A percentile compares a stretch with the other conserved stretches of the same genome.
Conservation (phyloP, 2,113 vertebrate species). For the Scopus umbretta region DNA sequence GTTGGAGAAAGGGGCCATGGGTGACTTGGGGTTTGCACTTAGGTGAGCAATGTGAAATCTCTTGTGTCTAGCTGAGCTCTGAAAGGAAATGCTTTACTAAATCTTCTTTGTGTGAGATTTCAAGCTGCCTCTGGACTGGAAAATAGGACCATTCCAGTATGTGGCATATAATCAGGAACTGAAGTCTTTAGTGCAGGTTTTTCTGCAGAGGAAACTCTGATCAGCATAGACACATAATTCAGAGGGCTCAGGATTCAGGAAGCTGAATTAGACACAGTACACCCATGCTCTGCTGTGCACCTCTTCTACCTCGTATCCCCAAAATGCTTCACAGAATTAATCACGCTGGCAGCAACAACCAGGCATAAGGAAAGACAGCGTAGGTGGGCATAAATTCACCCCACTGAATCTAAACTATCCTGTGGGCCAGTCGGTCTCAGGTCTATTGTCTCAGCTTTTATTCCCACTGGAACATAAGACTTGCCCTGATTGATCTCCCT, state of each 20-base stretch:
- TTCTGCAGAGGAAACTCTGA: conserved; percentile 14
- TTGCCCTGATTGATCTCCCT: not conserved
- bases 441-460: not conserved
- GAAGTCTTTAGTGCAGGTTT: not conserved
- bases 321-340: not conserved
- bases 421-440: not conserved
- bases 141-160: conserved; percentile 39
- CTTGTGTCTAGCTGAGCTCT: conserved; percentile 35
- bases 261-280: not conserved
- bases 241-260: not conserved
- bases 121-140: conserved; percentile 47
- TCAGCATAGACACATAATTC: not conserved
- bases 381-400: not conserved
- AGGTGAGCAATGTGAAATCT: conserved; percentile 39
- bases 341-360: not conserved
- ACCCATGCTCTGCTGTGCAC: not conserved
- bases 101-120: conserved; percentile 53
- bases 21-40: conserved; percentile 36
- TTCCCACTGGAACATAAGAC: not conserved
- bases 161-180: not conserved
- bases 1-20: not conserved
- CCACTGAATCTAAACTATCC: not conserved
- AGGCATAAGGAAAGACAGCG: not conserved
- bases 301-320: not conserved
- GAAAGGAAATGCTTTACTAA: conserved; percentile 61